Evolutionary conservation across 2,113 vertebrate genomes (phyloP), one percentile per base, ranked within the genome.

Genomic region (Trematocara marginatum): DNA sequence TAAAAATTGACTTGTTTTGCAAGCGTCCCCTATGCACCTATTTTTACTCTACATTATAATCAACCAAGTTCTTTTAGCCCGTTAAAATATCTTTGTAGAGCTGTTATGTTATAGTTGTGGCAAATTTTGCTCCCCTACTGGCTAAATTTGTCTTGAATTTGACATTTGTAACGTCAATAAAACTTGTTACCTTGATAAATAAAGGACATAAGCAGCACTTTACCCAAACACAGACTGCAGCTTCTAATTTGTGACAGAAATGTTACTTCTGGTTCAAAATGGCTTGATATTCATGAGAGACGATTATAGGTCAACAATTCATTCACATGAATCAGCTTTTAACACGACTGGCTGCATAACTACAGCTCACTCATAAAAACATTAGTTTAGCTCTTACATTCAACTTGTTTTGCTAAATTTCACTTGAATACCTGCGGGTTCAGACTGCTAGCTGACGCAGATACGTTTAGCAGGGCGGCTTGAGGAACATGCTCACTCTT

Each of bases 371-470:
- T 31, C 42, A 49, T 49, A 47, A 78, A 74, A 34, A 10, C 4
- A 31, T 51, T 13, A 10, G 10, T 56, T 59, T 20, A 9, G 16
- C n/a, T 82, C 34, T 4, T 26, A 31, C 11, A n/a, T 34, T 45
- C n/a, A 23, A 7, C 34, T 3, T 38, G 1, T 47, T 64, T 85
- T 15, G 3, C 18, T 10, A 53, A 1, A 18, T 6, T 66, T 66
- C 49, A 15, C 7, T 12, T 11, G 3, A 64, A 56, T 56, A 66
- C 20, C 69, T 74, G 42, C 69, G 69, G 69, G 69, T 47, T 79
- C 61, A n/a, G 35, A 54, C 53, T 79, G 82, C 89, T 87, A 89
- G 71, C 42, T n/a, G 45, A 66, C 45, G 35, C 40, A 86, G 85
- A 85, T 45, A 66, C 82, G 52, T 78, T 80, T 56, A 86, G 85